phyloP scores from a whole-genome alignment of 2,888 invertebrate species.

The Cecidostiba fungosa region DNA sequence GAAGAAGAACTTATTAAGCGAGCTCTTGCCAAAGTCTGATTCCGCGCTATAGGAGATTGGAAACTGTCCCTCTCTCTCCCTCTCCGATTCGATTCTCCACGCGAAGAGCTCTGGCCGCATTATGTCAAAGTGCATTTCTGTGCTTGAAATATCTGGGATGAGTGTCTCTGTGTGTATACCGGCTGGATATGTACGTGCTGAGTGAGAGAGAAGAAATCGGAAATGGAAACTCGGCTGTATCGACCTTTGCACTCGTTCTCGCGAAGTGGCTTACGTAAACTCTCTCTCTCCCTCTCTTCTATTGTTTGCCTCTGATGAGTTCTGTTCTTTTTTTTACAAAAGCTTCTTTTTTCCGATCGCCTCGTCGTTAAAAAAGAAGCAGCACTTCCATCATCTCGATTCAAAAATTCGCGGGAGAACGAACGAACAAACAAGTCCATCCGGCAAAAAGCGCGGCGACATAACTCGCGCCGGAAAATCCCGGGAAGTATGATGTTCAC shows the following conservation, averaged over 20 bases:
- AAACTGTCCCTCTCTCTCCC: conserved; percentile 39
- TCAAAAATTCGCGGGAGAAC: background rate
- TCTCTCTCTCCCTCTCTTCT: too few relatives aligned
- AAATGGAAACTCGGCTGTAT: conserved; percentile 36
- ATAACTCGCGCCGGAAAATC: conserved; percentile 20
- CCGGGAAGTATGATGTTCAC: conserved; percentile 3
- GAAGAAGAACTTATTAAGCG: conserved; percentile 62
- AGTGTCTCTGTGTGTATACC: background rate
- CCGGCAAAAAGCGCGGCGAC: conserved; percentile 21
- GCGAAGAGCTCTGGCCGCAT: conserved; percentile 48
- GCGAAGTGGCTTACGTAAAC: conserved; percentile 11
- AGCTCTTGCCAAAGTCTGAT: conserved; percentile 62
- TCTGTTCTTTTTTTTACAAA: background rate
- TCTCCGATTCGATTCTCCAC: conserved; percentile 55
- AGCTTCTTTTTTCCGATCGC: too few relatives aligned
- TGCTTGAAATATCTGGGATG: conserved; percentile 51
- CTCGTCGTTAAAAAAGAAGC: background rate
- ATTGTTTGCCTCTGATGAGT: background rate
- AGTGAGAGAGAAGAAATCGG: conserved; percentile 15
- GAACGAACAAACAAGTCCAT: conserved; percentile 10
- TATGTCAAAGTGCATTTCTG: conserved; percentile 59
- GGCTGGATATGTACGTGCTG: background rate
- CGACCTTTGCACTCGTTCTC: conserved; percentile 20
- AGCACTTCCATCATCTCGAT: background rate
- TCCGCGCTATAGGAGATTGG: conserved; percentile 53